Evolutionary conservation across 2,797 vertebrate genomes (phyloP), one percentile per base, ranked within the genome.

Genomic region (Bradypus variegatus): DNA sequence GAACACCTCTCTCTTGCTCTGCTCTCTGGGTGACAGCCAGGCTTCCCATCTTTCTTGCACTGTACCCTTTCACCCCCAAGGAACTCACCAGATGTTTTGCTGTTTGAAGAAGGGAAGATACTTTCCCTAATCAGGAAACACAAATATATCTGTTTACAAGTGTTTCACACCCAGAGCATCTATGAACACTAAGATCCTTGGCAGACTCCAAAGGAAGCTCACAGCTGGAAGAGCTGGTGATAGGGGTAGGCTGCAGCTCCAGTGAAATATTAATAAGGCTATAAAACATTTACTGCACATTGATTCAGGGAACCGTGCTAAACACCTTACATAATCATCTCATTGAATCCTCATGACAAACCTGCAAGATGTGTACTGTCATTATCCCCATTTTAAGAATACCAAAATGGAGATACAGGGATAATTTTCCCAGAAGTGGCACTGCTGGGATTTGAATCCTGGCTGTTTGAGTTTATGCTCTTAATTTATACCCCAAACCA

Each of bases 241-340:
- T 53, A n/a, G 67, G 90, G 62, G 38, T 21, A 81, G 84, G 15
- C n/a, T 16, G 3, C 69, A 58, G 48, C 41, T 53, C 45, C 14
- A 25, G 50, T 90, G 75, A 94, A 95, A 92, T 94, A 84, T 84
- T 90, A 82, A 92, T 50, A 72, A 65, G 19, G 12, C n/a, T 73
- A 90, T 73, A 73, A 92, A 95, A 92, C 25, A 83, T 80, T 83
- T 38, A 64, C 72, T 31, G 6, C 36, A 77, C 48, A 14, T 77
- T 79, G 69, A 82, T 77, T 36, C 76, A 75, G 70, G 82, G 80
- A 80, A 84, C 38, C 8, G 14, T 92, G 65, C 36, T 83, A 58
- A 86, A 80, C 67, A 29, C 48, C 10, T 53, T 75, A 33, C 41
- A 8, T 15, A 41, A 88, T 88, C 69, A 83, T 12, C 29, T 93